Base-by-base conservation (phyloP, 2,797 vertebrate species). In the Oreochromis grahami region DNA sequence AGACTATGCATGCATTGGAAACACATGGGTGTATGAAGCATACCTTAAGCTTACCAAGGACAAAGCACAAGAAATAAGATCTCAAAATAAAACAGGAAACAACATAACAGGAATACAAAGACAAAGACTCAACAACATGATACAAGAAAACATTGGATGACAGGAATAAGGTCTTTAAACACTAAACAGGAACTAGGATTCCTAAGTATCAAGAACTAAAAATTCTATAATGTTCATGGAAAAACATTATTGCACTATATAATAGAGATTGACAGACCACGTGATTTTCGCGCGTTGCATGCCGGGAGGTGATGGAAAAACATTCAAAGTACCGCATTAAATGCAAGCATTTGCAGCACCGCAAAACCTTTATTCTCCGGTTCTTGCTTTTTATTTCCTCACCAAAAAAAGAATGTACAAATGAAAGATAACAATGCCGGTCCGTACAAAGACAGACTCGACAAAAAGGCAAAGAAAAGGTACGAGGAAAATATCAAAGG, bases 151-250 rank as follows among this genome's bases (percentile, higher is more conserved):
- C 3, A 34, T 1, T 8, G 19, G 19, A 21, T 41, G 0, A 0
- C 60, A 65, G 11, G 8, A 65, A 8, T 65, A 32, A 58, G 5
- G n/a, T 52, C 11, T 38, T 1, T n/a, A 38, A 10, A 41, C 15
- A 19, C 45, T 1, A 50, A 50, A 50, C 34, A 63, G 60, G 4
- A 63, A 19, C 11, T 0, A 38, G 3, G 19, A 21, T 65, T 21
- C 34, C 60, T 38, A 38, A 65, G 38, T 0, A 65, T 38, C 34
- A 63, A 38, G 34, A 5, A 3, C 34, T n/a, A 65, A 38, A n/a
- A 34, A 0, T 3, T 1, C 6, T 7, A 34, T 19, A 60, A 60
- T n/a, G 32, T 17, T 38, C 1, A 12, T 32, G 55, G 15, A 58
- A 32, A 58, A 36, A 5, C 60, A 38, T 65, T n/a, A 65, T 24